Base-by-base conservation (phyloP, 2,888 invertebrate species). In the Lasioglossum calceatum region DNA sequence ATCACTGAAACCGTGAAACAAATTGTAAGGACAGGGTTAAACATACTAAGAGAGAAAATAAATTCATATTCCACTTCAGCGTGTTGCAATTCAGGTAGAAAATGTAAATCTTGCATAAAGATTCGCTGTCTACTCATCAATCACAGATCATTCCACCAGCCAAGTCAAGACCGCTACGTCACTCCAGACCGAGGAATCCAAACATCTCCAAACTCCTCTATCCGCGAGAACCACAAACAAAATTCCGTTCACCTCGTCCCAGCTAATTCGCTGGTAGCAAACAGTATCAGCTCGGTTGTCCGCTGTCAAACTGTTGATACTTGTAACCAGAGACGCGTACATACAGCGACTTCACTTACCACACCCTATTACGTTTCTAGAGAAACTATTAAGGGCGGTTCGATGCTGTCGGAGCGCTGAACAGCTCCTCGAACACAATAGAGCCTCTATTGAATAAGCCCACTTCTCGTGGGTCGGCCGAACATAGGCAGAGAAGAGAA, bases 371-470 rank as follows among this genome's bases (percentile, higher is more conserved):
- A 90, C 89, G 83, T 85, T 89, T 82, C 86, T 67, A 84, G 87
- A 88, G 88, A 84, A 91, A 89, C 84, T 88, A 89, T 88, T 89
- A 91, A 90, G 87, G 88, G 91, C 91, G 90, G 88, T 86, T 85
- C 91, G 89, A 89, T 91, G 88, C 92, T 90, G 85, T 83, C 82
- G 85, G 84, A 71, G 67, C 87, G 87, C 47, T 73, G 76, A 90
- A 91, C 89, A 91, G 89, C 88, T 89, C 83, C 87, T 82, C 76
- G 86, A 84, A 78, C 88, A 92, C 91, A 93, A 93, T 93, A 88
- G 91, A 82, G 90, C 50, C 84, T 81, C 85, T 88, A 90, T 90
- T 88, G 91, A 90, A 91, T 90, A 90, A 88, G 86, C 90, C 91
- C 87, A 88, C 87, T 87, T 90, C 89, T 81, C 87, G 84, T 84